A percentile compares a stretch with the other conserved stretches of the same genome.
These are phyloP conservation scores for Heteromormyrus szaboi DNA, from an alignment of 2,797 vertebrate genomes.

Conservation along the genomic window DNA sequence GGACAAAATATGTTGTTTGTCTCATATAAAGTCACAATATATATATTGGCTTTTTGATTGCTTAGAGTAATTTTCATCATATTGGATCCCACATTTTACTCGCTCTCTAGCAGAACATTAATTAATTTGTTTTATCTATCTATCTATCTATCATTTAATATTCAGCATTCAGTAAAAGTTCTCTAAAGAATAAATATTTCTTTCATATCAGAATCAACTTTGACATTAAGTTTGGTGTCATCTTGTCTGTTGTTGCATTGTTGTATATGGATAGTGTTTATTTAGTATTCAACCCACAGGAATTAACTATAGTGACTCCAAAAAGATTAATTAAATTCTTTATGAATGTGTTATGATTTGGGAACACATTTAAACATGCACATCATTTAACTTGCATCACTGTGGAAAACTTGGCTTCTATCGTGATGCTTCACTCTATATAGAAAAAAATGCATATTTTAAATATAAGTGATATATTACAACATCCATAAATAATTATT, in stretches of 20 bases:
- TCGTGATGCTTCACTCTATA: not conserved
- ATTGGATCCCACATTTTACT: not conserved
- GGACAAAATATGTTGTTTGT: not conserved
- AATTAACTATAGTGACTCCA: conserved; percentile 14
- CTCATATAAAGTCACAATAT: not conserved
- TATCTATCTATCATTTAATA: not conserved
- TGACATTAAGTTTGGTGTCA: not conserved
- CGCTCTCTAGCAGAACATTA: not conserved
- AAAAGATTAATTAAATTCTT: not conserved
- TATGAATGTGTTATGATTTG: conserved; percentile 11
- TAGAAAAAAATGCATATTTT: not conserved
- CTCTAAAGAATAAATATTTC: not conserved
- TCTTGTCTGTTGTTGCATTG: not conserved
- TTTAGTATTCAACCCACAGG: not conserved
- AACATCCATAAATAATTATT: not conserved
- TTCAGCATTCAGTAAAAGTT: not conserved
- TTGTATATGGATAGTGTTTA: not conserved
- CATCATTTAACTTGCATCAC: not conserved
- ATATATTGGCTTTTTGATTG: not conserved
- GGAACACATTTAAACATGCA: not conserved
- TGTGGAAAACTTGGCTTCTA: not conserved
- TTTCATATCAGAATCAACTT: not conserved
- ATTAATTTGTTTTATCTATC: not conserved
- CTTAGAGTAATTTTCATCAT: not conserved
- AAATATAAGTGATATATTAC: not conserved